These are phyloP conservation scores for Rhea americana DNA, from an alignment of 2,113 vertebrate species.

Conservation along the genomic window DNA sequence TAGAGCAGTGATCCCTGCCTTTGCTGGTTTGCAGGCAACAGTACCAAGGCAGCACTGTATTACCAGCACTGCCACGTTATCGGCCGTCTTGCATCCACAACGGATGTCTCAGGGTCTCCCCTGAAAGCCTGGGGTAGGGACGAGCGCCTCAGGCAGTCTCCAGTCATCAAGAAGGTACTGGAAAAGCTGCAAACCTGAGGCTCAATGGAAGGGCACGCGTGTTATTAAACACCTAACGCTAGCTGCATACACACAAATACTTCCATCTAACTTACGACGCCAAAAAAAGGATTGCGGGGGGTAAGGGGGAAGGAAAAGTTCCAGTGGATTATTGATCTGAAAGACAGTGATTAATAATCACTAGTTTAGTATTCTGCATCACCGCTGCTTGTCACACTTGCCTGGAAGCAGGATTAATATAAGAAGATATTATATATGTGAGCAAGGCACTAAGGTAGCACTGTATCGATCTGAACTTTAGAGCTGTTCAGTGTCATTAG, in stretches of 20 bases:
- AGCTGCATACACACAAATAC: background rate
- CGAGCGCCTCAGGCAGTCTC: constrained; percentile 20
- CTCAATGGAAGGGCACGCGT: background rate
- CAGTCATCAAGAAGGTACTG: constrained; percentile 35
- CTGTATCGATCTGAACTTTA: constrained; percentile 73
- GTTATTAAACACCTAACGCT: background rate
- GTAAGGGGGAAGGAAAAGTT: constrained; percentile 44
- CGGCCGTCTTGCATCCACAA: constrained; percentile 43
- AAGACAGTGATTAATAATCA: constrained; percentile 74
- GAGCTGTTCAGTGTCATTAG: constrained; percentile 64
- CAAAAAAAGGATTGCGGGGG: background rate
- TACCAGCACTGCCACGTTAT: constrained; percentile 44
- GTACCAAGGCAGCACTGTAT: constrained; percentile 41
- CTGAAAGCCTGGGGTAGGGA: constrained; percentile 50
- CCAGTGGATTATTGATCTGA: constrained; percentile 68
- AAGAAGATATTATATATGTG: constrained; percentile 76
- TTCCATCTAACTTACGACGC: constrained; percentile 45
- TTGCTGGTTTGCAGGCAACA: constrained; percentile 53
- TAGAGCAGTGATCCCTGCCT: constrained; percentile 62
- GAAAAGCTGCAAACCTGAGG: background rate
- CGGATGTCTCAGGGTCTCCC: constrained; percentile 37
- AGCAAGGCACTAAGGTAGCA: constrained; percentile 67
- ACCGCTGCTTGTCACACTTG: constrained; percentile 68
- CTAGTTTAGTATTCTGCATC: constrained; percentile 72
- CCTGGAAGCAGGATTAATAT: constrained; percentile 74